phyloP scores from a whole-genome alignment of 1,140 invertebrate species.

The Papilio polytes region DNA sequence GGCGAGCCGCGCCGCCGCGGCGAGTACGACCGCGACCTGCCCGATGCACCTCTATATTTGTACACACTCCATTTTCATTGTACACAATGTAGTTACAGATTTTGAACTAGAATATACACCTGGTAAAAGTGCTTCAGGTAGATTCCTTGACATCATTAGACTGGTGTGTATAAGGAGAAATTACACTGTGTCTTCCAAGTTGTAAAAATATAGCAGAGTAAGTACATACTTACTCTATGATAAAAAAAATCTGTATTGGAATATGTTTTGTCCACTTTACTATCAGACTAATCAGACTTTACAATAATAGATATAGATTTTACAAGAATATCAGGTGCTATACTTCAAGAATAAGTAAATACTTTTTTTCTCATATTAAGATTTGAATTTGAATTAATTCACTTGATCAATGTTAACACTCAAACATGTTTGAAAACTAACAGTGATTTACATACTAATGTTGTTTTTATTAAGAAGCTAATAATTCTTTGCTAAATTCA shows the following conservation, averaged over 20 bases:
- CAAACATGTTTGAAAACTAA: neutral
- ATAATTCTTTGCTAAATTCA: constrained; percentile 14
- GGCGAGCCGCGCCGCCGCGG: constrained; percentile 92
- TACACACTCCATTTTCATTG: constrained; percentile 54
- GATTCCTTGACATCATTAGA: too few relatives aligned
- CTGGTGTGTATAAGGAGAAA: neutral
- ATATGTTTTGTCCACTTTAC: too few relatives aligned
- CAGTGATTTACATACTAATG: constrained; percentile 5
- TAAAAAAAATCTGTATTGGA: too few relatives aligned
- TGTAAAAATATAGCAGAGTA: neutral
- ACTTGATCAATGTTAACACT: neutral
- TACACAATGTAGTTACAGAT: neutral
- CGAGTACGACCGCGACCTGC: constrained; percentile 91
- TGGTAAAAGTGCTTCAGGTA: too few relatives aligned
- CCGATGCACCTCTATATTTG: neutral
- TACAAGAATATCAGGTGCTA: too few relatives aligned
- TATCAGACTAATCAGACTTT: too few relatives aligned
- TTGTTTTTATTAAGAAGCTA: constrained; percentile 20
- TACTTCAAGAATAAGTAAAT: neutral
- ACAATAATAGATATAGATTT: too few relatives aligned
- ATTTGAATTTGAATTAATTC: neutral
- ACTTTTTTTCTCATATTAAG: neutral
- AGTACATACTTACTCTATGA: too few relatives aligned
- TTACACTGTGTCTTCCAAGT: neutral
- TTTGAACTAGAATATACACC: neutral